These are phyloP conservation scores for Thunnus maccoyii DNA, from an alignment of 2,113 vertebrate species.

Conservation along the genomic window DNA sequence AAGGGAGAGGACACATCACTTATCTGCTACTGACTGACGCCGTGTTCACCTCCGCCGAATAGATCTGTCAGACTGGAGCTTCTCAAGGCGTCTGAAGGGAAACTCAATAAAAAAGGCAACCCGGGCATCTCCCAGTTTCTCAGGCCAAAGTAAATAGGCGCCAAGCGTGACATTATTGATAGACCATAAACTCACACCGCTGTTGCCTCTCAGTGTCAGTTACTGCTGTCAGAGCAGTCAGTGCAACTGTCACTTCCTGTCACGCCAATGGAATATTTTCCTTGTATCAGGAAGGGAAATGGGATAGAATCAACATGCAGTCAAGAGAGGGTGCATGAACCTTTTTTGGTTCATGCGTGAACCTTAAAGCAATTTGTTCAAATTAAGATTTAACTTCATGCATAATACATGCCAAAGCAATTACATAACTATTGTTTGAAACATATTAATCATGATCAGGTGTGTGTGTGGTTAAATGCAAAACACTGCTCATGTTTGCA, in stretches of 20 bases:
- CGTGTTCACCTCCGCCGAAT: slow-evolving; percentile 61
- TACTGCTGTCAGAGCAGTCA: slow-evolving; percentile 31
- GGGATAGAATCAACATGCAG: neutral
- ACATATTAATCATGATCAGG: slow-evolving; percentile 10
- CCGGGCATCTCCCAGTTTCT: slow-evolving; percentile 29
- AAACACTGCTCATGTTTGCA: neutral
- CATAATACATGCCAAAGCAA: neutral
- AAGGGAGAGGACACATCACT: slow-evolving; percentile 61
- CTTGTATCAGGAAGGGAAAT: neutral
- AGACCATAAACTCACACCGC: slow-evolving; percentile 38
- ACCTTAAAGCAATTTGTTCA: neutral
- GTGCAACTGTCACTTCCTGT: slow-evolving; percentile 46
- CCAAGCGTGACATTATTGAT: slow-evolving; percentile 53
- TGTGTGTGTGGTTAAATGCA: neutral
- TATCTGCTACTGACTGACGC: slow-evolving; percentile 60
- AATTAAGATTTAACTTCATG: neutral
- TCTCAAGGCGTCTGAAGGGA: slow-evolving; percentile 56
- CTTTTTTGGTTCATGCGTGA: neutral
- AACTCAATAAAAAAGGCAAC: slow-evolving; percentile 41
- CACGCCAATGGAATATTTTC: slow-evolving; percentile 3
- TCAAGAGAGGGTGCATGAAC: neutral
- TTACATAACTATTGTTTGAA: neutral
- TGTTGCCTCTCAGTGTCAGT: slow-evolving; percentile 46
- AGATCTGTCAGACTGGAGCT: slow-evolving; percentile 64
- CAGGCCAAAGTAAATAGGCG: slow-evolving; percentile 49